Conservation (phyloP, 2,113 vertebrate species). For the Oostethus manadensis region DNA sequence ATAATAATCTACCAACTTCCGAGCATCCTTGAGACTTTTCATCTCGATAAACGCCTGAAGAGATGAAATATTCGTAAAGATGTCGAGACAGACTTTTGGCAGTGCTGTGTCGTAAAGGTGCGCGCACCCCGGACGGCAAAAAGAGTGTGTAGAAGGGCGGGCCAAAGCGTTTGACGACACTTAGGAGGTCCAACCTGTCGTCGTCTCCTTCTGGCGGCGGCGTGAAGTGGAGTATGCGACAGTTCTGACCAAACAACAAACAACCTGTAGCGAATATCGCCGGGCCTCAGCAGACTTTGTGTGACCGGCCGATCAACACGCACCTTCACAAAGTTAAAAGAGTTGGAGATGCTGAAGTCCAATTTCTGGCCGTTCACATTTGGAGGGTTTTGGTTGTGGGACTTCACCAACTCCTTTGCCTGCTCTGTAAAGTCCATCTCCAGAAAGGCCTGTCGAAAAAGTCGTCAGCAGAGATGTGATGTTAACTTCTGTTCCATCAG, state of each 20-base stretch:
- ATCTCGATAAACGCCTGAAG: slow-evolving; percentile 67
- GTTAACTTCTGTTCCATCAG: neutral
- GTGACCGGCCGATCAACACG: neutral
- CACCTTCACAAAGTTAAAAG: slow-evolving; percentile 67
- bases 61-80: neutral
- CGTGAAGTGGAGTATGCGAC: slow-evolving; percentile 63
- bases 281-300: too few species aligned
- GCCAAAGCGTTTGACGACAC: slow-evolving; percentile 64
- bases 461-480: neutral
- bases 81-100: neutral
- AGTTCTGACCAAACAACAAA: slow-evolving; percentile 36
- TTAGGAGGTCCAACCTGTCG: slow-evolving; percentile 49
- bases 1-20: slow-evolving; percentile 65
- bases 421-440: slow-evolving; percentile 61
- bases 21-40: slow-evolving; percentile 50
- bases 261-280: neutral
- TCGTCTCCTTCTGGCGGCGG: slow-evolving; percentile 54
- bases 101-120: neutral
- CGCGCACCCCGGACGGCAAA: slow-evolving; percentile 56
- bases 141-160: slow-evolving; percentile 55
- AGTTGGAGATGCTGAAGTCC: slow-evolving; percentile 52
- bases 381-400: slow-evolving; percentile 40
- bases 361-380: slow-evolving; percentile 44
- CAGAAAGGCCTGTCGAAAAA: slow-evolving; percentile 57
- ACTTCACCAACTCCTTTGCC: slow-evolving; percentile 58